Base-by-base conservation (phyloP, 1,140 invertebrate species). In the Pinna nobilis region DNA sequence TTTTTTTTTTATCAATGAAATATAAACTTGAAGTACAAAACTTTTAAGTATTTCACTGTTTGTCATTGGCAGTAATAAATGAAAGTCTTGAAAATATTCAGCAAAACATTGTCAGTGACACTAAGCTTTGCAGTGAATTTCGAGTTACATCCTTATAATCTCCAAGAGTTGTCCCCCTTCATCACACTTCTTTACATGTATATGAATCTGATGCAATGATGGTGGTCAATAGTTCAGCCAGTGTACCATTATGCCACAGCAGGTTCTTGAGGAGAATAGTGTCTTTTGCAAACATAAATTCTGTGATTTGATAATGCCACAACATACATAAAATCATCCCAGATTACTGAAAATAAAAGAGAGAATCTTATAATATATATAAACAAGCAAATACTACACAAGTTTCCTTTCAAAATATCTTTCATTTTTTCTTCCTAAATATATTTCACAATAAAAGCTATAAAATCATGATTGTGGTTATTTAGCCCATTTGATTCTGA, bases 281-380 rank as follows among this genome's bases (percentile, higher is more conserved):
- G 82, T 65, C 88, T 79, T 83, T 96, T 96, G 0, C 94, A 92
- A 28, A 96, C 91, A 84, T 95, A 93, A 70, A 96, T 93, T 84
- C 94, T 94, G 81, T 94, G 94, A 82, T 96, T 95, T 0, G 95
- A 96, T 75, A 96, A 90, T 83, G 95, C 95, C 74, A 96, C 92
- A n/a, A 94, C 91, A 83, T 95, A 96, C 86, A 93, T 93, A 80
- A 95, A 93, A 76, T 94, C 92, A 74, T 94, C 92, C 84, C 94
- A 96, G 5, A 92, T 92, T 74, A 96, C 94, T 91, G 84, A 70
- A 88, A 89, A 72, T 79, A 23, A 85, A 80, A 78, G 80, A 66
- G 28, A 37, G 50, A 66, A 47, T 59, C 30, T 18, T 53, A 3
- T 55, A 44, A 63, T 37, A 35, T 57, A n/a, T 33, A 30, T 33